Conservation (phyloP, 2,113 vertebrate genomes). For the Pteropus alecto region DNA sequence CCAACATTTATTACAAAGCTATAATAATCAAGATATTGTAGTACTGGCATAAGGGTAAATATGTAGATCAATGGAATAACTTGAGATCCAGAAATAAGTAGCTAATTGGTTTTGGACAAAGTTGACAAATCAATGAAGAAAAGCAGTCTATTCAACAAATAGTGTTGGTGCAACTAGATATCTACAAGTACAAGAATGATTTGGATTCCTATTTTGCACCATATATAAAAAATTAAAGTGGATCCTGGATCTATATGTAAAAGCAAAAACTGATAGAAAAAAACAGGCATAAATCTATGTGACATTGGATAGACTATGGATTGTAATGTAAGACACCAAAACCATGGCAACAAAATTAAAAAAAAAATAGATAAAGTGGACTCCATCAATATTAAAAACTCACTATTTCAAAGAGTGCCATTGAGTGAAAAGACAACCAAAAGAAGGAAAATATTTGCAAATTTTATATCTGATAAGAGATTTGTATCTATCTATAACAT, state of each 20-base stretch:
- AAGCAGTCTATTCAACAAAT: neutral
- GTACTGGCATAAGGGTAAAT: neutral
- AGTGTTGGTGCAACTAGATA: neutral
- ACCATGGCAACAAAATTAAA: neutral
- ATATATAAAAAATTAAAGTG: neutral
- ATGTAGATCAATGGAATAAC: neutral
- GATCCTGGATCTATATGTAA: neutral
- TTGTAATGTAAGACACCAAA: neutral
- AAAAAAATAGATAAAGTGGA: neutral
- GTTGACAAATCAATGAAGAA: neutral
- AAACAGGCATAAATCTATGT: neutral
- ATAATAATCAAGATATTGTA: neutral
- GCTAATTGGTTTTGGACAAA: neutral
- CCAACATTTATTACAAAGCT: neutral
- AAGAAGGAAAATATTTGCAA: neutral
- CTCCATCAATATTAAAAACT: neutral
- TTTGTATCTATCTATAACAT: neutral
- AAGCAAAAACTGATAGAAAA: neutral
- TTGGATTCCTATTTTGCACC: neutral
- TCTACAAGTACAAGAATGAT: neutral
- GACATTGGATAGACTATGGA: neutral
- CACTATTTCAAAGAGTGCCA: neutral
- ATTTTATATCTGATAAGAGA: neutral
- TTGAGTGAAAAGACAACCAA: neutral
- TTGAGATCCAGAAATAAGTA: neutral